Conservation (phyloP, 1,140 invertebrate genomes). For the Ganaspis sp. region DNA sequence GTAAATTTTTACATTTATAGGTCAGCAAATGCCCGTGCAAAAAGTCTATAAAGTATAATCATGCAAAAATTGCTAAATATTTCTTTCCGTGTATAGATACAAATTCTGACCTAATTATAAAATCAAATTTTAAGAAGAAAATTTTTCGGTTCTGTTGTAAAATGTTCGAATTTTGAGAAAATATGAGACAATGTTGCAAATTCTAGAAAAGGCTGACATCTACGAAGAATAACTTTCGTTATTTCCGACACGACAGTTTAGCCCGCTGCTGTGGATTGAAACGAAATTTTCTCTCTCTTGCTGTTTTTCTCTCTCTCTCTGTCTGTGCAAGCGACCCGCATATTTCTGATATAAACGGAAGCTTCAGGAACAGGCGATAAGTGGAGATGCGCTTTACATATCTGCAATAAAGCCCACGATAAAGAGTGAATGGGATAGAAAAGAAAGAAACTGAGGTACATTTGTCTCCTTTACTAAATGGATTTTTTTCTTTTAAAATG, state of each 20-base stretch:
- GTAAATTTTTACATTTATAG: too few relatives aligned
- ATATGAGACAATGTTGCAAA: too few relatives aligned
- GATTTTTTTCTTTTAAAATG: background rate
- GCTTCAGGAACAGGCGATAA: conserved; percentile 1
- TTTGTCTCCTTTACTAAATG: background rate
- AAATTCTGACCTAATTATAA: too few relatives aligned
- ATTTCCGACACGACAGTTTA: conserved; percentile 36
- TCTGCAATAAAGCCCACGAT: conserved; percentile 1
- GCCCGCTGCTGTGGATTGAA: background rate
- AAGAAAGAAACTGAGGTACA: background rate
- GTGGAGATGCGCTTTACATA: background rate
- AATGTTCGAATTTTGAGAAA: too few relatives aligned
- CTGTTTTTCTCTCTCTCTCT: background rate
- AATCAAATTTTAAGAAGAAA: too few relatives aligned
- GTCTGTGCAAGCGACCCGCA: background rate
- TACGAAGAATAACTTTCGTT: conserved; percentile 40
- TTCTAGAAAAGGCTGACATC: too few relatives aligned
- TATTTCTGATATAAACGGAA: conserved; percentile 3
- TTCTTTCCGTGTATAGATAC: too few relatives aligned
- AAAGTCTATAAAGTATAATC: too few relatives aligned
- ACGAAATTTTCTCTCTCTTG: background rate
- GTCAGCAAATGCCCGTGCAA: too few relatives aligned
- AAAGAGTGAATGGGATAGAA: background rate
- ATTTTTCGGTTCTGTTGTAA: too few relatives aligned
- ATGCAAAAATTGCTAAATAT: too few relatives aligned